These are phyloP conservation scores for Echinarachnius parma DNA, from an alignment of 53 echinoderm and acorn worm species.

Conservation along the genomic window DNA sequence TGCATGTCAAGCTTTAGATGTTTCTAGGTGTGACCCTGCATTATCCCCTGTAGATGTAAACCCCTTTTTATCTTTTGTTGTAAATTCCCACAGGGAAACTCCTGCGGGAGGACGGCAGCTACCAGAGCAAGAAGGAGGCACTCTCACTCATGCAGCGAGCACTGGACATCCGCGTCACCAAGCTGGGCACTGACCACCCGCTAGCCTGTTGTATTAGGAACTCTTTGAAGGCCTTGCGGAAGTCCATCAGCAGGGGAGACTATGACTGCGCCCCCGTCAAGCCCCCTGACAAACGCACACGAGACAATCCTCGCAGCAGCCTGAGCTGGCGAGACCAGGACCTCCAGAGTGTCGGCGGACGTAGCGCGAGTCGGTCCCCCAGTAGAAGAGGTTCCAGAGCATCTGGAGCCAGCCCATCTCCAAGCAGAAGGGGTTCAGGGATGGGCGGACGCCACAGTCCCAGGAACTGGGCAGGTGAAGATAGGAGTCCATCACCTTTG, in stretches of 20 bases:
- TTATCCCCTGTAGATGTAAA: too few species aligned
- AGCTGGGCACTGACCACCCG: slow-evolving; percentile 72
- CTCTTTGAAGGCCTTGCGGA: slow-evolving; percentile 63
- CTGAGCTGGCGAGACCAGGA: slow-evolving; percentile 73
- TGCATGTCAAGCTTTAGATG: too few species aligned
- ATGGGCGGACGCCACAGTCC: slow-evolving; percentile 16
- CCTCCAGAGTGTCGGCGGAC: slow-evolving; percentile 57
- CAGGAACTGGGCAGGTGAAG: background rate
- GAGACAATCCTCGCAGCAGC: slow-evolving; percentile 49
- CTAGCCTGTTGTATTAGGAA: slow-evolving; percentile 65
- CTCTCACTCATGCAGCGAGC: slow-evolving; percentile 56
- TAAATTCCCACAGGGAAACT: slow-evolving; percentile 82
- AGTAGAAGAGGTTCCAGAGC: slow-evolving; percentile 27
- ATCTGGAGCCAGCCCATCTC: slow-evolving; percentile 27
- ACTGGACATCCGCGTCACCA: slow-evolving; percentile 75
- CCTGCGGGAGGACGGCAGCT: slow-evolving; percentile 62
- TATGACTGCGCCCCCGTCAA: slow-evolving; percentile 66
- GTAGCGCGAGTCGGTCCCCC: slow-evolving; percentile 23
- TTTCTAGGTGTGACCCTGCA: too few species aligned
- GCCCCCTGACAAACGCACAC: slow-evolving; percentile 61
- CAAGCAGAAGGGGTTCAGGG: slow-evolving; percentile 27
- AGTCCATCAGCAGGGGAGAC: slow-evolving; percentile 58
- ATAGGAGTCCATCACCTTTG: slow-evolving; percentile 8
- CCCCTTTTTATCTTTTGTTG: too few species aligned
- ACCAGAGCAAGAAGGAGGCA: slow-evolving; percentile 82